These are phyloP conservation scores for Poecilus cupreus DNA, from an alignment of 2,888 invertebrate species.

Conservation along the genomic window DNA sequence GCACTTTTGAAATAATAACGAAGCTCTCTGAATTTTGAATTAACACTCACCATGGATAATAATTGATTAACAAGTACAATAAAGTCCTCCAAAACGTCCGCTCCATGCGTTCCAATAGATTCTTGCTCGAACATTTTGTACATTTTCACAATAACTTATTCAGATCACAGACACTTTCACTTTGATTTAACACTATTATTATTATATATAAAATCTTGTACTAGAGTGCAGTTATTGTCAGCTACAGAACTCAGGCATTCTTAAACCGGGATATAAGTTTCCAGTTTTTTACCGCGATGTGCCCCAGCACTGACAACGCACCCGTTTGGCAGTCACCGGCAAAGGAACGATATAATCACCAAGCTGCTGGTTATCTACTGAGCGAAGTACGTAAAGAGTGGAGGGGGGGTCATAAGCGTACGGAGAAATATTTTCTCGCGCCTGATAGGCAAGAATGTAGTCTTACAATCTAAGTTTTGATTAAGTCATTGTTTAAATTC, in stretches of 20 bases:
- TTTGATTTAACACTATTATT: conserved; percentile 13
- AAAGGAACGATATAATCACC: conserved; percentile 20
- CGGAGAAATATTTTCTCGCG: background rate
- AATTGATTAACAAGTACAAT: conserved; percentile 81
- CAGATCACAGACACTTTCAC: conserved; percentile 53
- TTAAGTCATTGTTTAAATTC: no score
- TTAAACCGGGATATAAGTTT: conserved; percentile 9
- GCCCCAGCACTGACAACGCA: background rate
- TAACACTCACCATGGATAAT: conserved; percentile 76
- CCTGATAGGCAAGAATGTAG: no score
- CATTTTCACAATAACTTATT: conserved; percentile 21
- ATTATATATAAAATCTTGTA: conserved; percentile 28
- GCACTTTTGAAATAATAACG: no score
- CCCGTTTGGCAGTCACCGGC: conserved; percentile 8
- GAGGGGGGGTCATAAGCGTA: conserved; percentile 36
- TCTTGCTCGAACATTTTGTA: conserved; percentile 81
- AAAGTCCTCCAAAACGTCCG: conserved; percentile 85
- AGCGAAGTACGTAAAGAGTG: background rate
- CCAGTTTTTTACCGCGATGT: background rate
- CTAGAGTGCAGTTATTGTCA: conserved; percentile 45
- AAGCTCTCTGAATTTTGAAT: background rate
- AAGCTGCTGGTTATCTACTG: conserved; percentile 11
- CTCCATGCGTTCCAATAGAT: conserved; percentile 77
- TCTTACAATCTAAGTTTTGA: no score
- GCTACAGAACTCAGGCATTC: conserved; percentile 8